Evolutionary conservation across 2,888 invertebrate genomes (phyloP).

Genomic region (Synanthedon formicaeformis): DNA sequence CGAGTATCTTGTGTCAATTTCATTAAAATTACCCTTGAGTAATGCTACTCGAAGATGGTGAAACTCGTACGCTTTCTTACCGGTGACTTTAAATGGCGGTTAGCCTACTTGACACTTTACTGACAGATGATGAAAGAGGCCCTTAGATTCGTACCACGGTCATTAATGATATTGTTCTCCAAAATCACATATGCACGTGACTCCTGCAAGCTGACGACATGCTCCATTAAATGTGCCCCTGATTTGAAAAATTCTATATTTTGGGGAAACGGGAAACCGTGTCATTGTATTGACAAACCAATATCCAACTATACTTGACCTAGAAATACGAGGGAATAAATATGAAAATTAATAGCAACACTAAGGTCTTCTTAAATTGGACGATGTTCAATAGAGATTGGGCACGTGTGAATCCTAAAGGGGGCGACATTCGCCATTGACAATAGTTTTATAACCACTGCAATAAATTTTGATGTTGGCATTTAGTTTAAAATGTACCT

Average conservation of each 20-base stretch:
- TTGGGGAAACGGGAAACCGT: slow-evolving; percentile 48
- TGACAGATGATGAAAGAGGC: too few relatives aligned
- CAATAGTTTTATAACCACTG: slow-evolving; percentile 22
- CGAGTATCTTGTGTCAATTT: too few relatives aligned
- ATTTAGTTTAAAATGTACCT: neutral
- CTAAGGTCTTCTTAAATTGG: slow-evolving; percentile 22
- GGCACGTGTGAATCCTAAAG: slow-evolving; percentile 35
- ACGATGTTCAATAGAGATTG: slow-evolving; percentile 21
- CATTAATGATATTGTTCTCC: slow-evolving; percentile 9
- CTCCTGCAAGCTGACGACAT: slow-evolving; percentile 30
- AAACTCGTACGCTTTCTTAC: too few relatives aligned
- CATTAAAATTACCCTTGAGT: too few relatives aligned
- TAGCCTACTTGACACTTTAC: too few relatives aligned
- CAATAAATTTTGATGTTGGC: neutral
- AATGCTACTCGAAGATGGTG: too few relatives aligned
- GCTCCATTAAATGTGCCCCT: slow-evolving; percentile 41
- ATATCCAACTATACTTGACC: too few relatives aligned
- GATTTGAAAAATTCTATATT: slow-evolving; percentile 26
- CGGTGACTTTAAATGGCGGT: too few relatives aligned
- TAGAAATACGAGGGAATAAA: too few relatives aligned
- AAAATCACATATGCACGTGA: slow-evolving; percentile 37
- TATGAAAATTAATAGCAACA: too few relatives aligned
- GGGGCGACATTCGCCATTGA: slow-evolving; percentile 17
- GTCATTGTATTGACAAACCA: slow-evolving; percentile 25
- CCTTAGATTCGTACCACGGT: too few relatives aligned